Conservation (phyloP, 35 echinoderm and acorn worm genomes). For the Stichopus chloronotus region DNA sequence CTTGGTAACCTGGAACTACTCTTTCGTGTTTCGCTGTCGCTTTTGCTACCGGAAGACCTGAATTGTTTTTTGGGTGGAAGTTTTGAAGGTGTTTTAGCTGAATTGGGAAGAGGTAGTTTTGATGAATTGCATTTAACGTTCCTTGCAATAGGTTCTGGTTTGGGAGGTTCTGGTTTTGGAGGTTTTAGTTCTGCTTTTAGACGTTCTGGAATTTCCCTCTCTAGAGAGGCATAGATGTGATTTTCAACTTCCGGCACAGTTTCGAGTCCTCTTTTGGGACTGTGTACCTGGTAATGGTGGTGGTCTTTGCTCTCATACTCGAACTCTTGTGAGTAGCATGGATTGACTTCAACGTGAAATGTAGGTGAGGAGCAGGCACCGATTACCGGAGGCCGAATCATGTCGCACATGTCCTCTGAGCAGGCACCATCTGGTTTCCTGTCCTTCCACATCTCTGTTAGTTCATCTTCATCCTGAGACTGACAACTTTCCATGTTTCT, state of each 20-base stretch:
- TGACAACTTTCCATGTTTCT: constrained; percentile 18
- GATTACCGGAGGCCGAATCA: constrained; percentile 84
- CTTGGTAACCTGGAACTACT: constrained; percentile 80
- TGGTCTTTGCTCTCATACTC: constrained; percentile 68
- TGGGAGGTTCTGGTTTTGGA: background rate
- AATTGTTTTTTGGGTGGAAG: constrained; percentile 48
- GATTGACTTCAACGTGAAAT: constrained; percentile 95
- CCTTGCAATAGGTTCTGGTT: background rate
- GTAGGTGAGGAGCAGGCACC: constrained; percentile 92
- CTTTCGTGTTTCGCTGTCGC: constrained; percentile 75
- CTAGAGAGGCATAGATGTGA: constrained; percentile 52
- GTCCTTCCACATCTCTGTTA: constrained; percentile 72
- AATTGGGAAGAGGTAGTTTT: constrained; percentile 53
- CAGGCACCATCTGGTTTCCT: constrained; percentile 90
- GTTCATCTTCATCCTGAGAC: constrained; percentile 46
- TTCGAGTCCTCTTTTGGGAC: constrained; percentile 41
- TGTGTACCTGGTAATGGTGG: constrained; percentile 6
- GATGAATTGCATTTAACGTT: constrained; percentile 16
- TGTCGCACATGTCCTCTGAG: constrained; percentile 75
- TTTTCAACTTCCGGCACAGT: constrained; percentile 59
- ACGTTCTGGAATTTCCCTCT: constrained; percentile 34
- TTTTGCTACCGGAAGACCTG: constrained; percentile 59
- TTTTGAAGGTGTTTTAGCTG: constrained; percentile 43
- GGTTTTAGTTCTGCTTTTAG: background rate
- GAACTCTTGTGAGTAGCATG: constrained; percentile 92